Percentiles rank a stretch among this genome's conserved stretches.
Evolutionary conservation across 2,113 vertebrate genomes (phyloP).

Genomic region (Tenrec ecaudatus): DNA sequence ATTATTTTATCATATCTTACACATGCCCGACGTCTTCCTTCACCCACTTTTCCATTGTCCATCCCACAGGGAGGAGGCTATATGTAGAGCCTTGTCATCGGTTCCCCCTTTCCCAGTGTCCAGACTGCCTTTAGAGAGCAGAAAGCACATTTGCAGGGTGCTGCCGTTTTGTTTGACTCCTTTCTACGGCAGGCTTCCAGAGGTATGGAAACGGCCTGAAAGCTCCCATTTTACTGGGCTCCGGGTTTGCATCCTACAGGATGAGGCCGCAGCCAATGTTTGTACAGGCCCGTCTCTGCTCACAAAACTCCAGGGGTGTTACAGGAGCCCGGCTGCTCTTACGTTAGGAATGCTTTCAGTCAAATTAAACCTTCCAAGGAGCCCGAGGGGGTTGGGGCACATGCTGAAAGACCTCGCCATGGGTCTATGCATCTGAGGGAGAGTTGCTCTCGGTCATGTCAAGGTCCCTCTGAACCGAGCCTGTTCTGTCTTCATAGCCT

Average conservation of each 20-base stretch:
- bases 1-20: no score
- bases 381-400: neutral
- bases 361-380: neutral
- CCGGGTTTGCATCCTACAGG: neutral
- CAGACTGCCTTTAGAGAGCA: neutral
- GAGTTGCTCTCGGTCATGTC: neutral
- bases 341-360: neutral
- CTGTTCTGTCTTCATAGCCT: neutral
- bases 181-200: neutral
- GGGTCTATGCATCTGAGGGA: neutral
- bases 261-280: neutral
- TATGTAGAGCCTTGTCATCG: no score
- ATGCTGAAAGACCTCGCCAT: no score
- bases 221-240: neutral
- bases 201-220: neutral
- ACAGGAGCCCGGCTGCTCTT: neutral
- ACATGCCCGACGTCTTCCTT: no score
- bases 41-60: no score
- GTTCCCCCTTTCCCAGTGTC: no score
- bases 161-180: neutral
- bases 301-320: neutral
- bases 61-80: no score
- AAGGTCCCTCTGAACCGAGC: fast-evolving
- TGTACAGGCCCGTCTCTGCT: neutral
- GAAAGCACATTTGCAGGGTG: neutral